Evolutionary conservation across 2,113 vertebrate species (phyloP), one percentile per base, ranked within the genome.

Genomic region (Tachysurus fulvidraco): DNA sequence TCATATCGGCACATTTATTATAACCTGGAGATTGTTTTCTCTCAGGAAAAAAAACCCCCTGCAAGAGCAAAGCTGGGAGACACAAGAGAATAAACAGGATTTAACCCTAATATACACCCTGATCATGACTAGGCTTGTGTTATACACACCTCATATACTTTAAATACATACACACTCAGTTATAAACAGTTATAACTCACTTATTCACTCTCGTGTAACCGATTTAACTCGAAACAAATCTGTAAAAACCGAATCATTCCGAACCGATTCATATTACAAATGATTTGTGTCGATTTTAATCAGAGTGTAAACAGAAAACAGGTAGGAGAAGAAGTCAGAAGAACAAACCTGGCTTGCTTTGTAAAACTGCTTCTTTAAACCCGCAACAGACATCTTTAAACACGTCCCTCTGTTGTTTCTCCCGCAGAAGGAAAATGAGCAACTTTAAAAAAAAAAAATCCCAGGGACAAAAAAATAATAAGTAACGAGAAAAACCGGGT

Each of bases 361-460:
- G 92, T 99, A 98, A 95, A 99, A 99, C 95, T 99, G 98, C 82
- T 99, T 99, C 96, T 98, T 99, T 78, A 99, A 93, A 85, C 98
- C 98, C 85, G 98, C 97, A 84, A 98, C 97, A 91, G 98, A 99
- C 98, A 99, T 99, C 91, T 93, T 95, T 95, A 89, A 83, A 74
- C 86, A 21, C 89, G 57, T 83, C 46, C 76, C 67, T 83, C 91
- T 85, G 57, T 46, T 74, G 57, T 64, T 14, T 50, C 36, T 50
- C 44, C 64, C 23, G 36, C 8, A 84, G 74, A 3, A 54, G 16
- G 54, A 6, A 28, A 50, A 77, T n/a, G 0, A 28, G 54, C 50
- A 36, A 36, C 36, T 36, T 36, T 77, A n/a, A 0, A 54, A 13
- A 50, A 50, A 25, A 50, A 50, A 1, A 5, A 6, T 11, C 23